Conservation (phyloP, 2,113 vertebrate genomes). For the Microcebus griseorufus region DNA sequence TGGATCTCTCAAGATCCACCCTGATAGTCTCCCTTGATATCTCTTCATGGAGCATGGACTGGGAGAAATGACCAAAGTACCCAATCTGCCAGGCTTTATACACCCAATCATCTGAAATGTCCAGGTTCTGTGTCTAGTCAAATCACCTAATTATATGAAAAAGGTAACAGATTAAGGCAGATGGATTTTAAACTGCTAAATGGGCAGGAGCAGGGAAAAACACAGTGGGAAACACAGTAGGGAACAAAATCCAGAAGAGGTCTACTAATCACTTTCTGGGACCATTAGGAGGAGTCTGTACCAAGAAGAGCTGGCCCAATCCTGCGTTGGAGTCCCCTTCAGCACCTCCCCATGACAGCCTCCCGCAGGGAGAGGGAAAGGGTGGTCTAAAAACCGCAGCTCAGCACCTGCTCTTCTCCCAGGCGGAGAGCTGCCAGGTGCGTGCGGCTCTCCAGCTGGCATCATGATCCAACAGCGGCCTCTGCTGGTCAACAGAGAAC, state of each 20-base stretch:
- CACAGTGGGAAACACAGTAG: not conserved
- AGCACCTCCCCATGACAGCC: not conserved
- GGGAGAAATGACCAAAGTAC: not conserved
- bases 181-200: not conserved
- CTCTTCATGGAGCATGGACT: accelerated
- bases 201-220: not conserved
- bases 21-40: accelerated
- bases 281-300: not conserved
- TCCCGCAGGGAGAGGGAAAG: not conserved
- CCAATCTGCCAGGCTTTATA: not conserved
- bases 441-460: not conserved
- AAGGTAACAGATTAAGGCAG: not conserved
- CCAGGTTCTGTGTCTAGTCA: not conserved
- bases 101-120: not conserved
- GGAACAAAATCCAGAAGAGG: not conserved
- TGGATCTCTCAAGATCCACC: not conserved
- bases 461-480: not conserved
- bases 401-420: not conserved
- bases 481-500: not conserved
- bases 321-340: not conserved
- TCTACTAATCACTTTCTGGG: too few species aligned
- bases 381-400: not conserved
- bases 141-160: not conserved
- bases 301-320: not conserved
- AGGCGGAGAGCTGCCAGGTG: not conserved